Evolutionary conservation across 37 sponge, comb jelly and placozoan genomes (phyloP), one percentile per base, ranked within the genome.

Genomic region (Aplysina aerophoba): DNA sequence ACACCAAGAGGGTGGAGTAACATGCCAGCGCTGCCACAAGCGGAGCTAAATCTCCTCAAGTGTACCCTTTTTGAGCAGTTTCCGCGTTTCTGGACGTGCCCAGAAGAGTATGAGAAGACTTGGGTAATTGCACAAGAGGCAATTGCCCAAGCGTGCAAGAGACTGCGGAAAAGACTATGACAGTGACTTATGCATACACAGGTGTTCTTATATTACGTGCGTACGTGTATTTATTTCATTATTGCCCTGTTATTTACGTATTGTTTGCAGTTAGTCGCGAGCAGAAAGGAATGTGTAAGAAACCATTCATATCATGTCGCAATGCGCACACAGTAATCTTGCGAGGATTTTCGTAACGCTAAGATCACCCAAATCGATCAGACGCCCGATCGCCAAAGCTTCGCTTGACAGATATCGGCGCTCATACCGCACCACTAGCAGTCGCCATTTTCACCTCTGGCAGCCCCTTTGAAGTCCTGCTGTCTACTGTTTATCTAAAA

Each of bases 61-160:
- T 20, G 20, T 25, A 35, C 37, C 19, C 22, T 83, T 5, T 67
- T 24, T 8, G 61, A 36, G 71, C 60, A 40, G 38, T 67, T 66
- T 39, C 67, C 84, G 20, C 64, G 61, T 5, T 65, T 30, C 55
- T 83, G 71, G 71, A 65, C n/a, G 15, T 12, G 12, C 14, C 74
- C 74, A 33, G 84, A 61, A n/a, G 37, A 39, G 15, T 67, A 30
- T 67, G 84, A 83, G 40, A 38, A 24, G 36, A 39, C 24, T 12
- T 83, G 84, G 84, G 19, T 31, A 12, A 36, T 53, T 4, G 60
- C 64, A 6, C 50, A 59, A 5, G 56, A 39, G 17, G 60, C 84
- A 40, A 44, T 83, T 16, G 84, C 13, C 13, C 84, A 83, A 56
- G 69, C 71, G 30, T 83, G 84, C 71, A 83, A 83, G 84, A 73